These are phyloP conservation scores for Trialeurodes vaporariorum DNA, from an alignment of 1,140 invertebrate species.

Conservation along the genomic window DNA sequence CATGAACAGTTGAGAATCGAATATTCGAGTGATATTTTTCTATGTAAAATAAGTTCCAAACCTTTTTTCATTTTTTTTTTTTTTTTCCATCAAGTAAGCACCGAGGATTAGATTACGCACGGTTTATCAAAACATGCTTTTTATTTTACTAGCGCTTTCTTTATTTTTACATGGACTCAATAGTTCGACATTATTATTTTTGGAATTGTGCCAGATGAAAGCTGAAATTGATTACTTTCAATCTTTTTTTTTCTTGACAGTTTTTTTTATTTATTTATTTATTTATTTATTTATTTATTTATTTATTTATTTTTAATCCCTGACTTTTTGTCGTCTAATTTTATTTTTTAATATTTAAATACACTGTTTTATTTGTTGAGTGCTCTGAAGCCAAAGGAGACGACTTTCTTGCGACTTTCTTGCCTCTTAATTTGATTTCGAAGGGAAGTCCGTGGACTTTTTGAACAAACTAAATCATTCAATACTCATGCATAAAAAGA, in stretches of 20 bases:
- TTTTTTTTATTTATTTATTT: too few species aligned
- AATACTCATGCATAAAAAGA: too few species aligned
- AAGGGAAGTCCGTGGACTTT: too few species aligned
- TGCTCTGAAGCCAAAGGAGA: too few species aligned
- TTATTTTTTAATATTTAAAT: too few species aligned
- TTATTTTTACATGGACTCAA: not conserved
- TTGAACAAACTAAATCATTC: too few species aligned
- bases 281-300: too few species aligned
- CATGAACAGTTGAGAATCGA: not conserved
- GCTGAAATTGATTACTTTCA: not conserved
- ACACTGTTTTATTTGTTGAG: too few species aligned
- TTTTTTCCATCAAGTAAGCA: not conserved
- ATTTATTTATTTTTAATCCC: too few species aligned
- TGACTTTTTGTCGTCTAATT: too few species aligned
- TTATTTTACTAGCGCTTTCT: not conserved
- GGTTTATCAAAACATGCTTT: not conserved
- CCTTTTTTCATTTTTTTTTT: not conserved
- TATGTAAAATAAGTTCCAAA: not conserved
- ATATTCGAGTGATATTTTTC: not conserved
- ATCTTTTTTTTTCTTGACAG: not conserved
- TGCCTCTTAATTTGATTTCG: too few species aligned
- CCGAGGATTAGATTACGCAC: not conserved
- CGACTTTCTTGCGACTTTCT: too few species aligned
- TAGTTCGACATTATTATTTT: not conserved
- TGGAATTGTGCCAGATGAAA: not conserved